These are phyloP conservation scores for Phymastichus coffea DNA, from an alignment of 1,140 invertebrate genomes.

Conservation along the genomic window DNA sequence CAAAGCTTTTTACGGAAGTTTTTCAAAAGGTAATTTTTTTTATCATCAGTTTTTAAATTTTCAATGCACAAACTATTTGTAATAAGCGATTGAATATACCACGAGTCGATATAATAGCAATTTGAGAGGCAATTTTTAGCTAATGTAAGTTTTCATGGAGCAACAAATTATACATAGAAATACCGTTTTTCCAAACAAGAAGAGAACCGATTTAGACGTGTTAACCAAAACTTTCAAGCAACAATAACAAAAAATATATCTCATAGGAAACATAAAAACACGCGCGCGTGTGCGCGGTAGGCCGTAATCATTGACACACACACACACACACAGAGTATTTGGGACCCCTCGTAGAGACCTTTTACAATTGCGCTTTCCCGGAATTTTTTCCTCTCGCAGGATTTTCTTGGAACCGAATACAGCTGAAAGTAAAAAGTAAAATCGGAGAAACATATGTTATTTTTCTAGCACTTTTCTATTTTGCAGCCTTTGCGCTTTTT, in stretches of 20 bases:
- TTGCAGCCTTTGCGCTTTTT: no score
- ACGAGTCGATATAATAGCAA: neutral
- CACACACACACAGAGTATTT: constrained; percentile 27
- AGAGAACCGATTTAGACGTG: neutral
- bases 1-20: no score
- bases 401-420: no score
- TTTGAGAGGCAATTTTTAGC: constrained; percentile 7
- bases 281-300: no score
- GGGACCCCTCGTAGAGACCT: constrained; percentile 33
- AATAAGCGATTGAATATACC: no score
- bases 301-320: neutral
- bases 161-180: neutral
- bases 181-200: no score
- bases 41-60: constrained; percentile 5
- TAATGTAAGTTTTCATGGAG: neutral
- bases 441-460: no score
- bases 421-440: constrained; percentile 18
- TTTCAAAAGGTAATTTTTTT: no score
- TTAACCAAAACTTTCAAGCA: neutral
- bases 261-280: no score
- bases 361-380: constrained; percentile 21
- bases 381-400: constrained; percentile 5
- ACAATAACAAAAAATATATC: no score
- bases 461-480: no score
- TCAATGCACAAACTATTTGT: constrained; percentile 5